Evolutionary conservation across 2,113 vertebrate species (phyloP), one percentile per base, ranked within the genome.

Genomic region (Platichthys stellatus): DNA sequence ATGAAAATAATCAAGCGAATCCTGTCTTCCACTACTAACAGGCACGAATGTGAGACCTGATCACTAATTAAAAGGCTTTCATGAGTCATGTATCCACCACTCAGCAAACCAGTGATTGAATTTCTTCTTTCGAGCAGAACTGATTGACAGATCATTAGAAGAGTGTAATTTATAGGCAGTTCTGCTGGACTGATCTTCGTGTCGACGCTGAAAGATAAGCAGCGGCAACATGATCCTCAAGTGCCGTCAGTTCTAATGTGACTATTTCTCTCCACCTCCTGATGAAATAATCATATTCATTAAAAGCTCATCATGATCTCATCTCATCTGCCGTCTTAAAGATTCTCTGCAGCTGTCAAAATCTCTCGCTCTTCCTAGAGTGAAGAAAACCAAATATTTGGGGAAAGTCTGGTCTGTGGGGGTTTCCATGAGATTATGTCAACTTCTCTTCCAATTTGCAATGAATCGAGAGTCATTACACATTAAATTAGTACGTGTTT

Each of bases 381-480:
- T 28, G 49, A 76, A 47, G 24, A 76, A 58, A 17, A 26, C 4
- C 31, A 74, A 47, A 54, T 65, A 69, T 54, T 79, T 14, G n/a
- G 54, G 54, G 63, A 54, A 54, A 63, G 63, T 62, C 9, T 76
- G 56, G 38, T 23, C 20, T 77, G 62, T 70, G 73, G 70, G 57
- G 7, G 13, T 69, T 81, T 80, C 45, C 63, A 61, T 72, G 65
- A 79, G 56, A 69, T 79, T 53, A 70, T 38, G 65, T 74, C 3
- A 86, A 79, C 60, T 51, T 77, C 74, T 86, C 74, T 85, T 85
- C 74, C 72, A 65, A 70, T 83, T 84, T 87, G n/a, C 63, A 83
- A 86, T 86, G 78, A 89, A 86, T 78, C 80, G 75, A 82, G 51
- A 31, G 75, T 86, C 73, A 58, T 88, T 49, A 63, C 76, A 59